Evolutionary conservation across 1,140 invertebrate genomes (phyloP), one percentile per base, ranked within the genome.

Genomic region (Coenobita brevimanus): DNA sequence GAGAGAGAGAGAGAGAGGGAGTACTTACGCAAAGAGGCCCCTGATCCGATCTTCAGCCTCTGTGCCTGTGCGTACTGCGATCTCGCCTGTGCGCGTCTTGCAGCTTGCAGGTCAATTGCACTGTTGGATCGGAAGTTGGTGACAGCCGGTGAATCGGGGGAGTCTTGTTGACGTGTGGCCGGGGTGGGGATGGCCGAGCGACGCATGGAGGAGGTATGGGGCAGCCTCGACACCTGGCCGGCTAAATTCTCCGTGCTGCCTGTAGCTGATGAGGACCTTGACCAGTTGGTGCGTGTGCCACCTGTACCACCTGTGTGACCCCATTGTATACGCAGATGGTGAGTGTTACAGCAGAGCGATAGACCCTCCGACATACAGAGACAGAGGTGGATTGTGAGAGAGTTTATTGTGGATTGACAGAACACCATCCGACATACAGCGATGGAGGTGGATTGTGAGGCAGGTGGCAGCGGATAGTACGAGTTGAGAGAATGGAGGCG

Each of bases 21-120:
- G 24, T 91, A 96, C 95, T 95, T 94, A 97, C 96, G 95, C 91
- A 96, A 92, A 89, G 96, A 96, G 38, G 95, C 96, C 90, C 94
- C 95, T 85, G 94, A 94, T 75, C 95, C 94, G 60, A 95, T 93
- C 93, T 96, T 96, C 86, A 95, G 94, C 38, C 96, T 93, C 67
- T 95, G 95, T 92, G 96, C 94, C 89, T 95, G 95, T 27, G 96
- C 96, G 92, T 97, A 97, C 89, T 96, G 94, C 46, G 96, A 95
- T 84, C 97, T 94, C 0, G 95, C 96, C 91, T 96, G 96, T 24
- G 97, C 97, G 79, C 97, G 93, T 92, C 97, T 96, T 36, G 95
- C 97, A 13, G 97, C 97, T 91, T 96, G 96, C 80, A 97, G 94
- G 94, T 99, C 98, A 91, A 98, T 97, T 60, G 97, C 97, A 90